Base-by-base conservation (phyloP, 2,113 vertebrate genomes). In the Alces alces region DNA sequence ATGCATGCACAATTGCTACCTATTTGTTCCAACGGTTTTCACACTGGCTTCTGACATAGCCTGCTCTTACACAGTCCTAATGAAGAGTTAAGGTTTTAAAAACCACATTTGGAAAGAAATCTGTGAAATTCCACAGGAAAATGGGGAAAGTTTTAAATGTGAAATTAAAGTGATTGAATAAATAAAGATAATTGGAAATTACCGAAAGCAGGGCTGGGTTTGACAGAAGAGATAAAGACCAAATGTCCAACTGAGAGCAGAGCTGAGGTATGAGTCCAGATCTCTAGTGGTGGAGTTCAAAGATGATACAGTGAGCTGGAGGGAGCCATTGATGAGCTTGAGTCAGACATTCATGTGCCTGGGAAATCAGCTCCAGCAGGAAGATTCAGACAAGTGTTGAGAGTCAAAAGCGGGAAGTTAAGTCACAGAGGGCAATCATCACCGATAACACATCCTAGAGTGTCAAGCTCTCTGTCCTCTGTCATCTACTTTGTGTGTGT, bases 191-290 rank as follows among this genome's bases (percentile, higher is more conserved):
- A 36, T 4, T 70, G 43, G 36, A 85, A 86, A 86, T 90, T 23
- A 54, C 23, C 78, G 27, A 58, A 10, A 3, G 25, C 4, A 78
- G 36, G n/a, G 36, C 76, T 47, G 3, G 30, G 36, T 52, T 80
- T 73, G 10, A 12, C 55, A 57, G 28, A 96, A 43, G 60, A 85
- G 84, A 89, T 30, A 86, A 87, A 97, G 61, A 90, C 6, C 52
- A 43, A 92, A 55, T 6, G 21, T 80, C 78, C 61, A n/a, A 1
- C 30, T 64, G n/a, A 52, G 73, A 76, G 57, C 12, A 23, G 28
- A 27, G 14, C 6, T 7, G 3, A 28, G 39, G 7, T 30, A 12
- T 60, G 36, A 61, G 82, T 61, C 55, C 17, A 3, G n/a, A 19
- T 14, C 16, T 23, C 2, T 36, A 78, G 2, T 1, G 27, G 10